Base-by-base conservation (phyloP, 2,888 invertebrate genomes). In the Hartigia nigra region DNA sequence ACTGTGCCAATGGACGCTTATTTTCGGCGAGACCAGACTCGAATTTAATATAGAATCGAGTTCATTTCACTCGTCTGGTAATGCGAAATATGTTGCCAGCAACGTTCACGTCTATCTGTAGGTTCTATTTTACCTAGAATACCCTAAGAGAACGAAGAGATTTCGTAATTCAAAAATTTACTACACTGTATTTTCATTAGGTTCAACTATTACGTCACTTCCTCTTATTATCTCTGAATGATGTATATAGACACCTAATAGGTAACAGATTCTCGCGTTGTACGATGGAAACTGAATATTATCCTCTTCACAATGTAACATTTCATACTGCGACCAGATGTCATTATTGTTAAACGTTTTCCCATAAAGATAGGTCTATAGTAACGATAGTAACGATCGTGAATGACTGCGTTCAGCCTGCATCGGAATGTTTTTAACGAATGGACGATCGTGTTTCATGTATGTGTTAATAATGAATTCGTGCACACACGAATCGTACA, bases 11-110 rank as follows among this genome's bases (percentile, higher is more conserved):
- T 31, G 5, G 34, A 78, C 36, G 36, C 31, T 75, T 78, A 78
- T 78, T 78, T 75, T 75, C 75, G 75, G 75, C 78, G 31, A 23
- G 34, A 74, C 75, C 32, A 74, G 75, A 31, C 69, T 37, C 78
- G 70, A 78, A 78, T 78, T 78, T 78, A 78, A 78, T 78, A 78
- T 78, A 78, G 78, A 75, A 78, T 78, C 32, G 78, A 74, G 78
- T 78, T 78, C 78, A 75, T 70, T 78, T 78, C 74, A 78, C 78
- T 78, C 78, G 55, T 32, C 32, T 36, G 55, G 32, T 32, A 55
- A 32, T 69, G 76, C 76, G 32, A 55, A 14, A 55, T 36, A 55
- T 32, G 31, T 12, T 23, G 23, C 23, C 12, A 55, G 55, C 2
- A 55, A 23, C 55, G 55, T 55, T 23, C 55, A 9, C 55, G 23